Base-by-base conservation (phyloP, 2,113 vertebrate genomes). In the Sander vitreus region DNA sequence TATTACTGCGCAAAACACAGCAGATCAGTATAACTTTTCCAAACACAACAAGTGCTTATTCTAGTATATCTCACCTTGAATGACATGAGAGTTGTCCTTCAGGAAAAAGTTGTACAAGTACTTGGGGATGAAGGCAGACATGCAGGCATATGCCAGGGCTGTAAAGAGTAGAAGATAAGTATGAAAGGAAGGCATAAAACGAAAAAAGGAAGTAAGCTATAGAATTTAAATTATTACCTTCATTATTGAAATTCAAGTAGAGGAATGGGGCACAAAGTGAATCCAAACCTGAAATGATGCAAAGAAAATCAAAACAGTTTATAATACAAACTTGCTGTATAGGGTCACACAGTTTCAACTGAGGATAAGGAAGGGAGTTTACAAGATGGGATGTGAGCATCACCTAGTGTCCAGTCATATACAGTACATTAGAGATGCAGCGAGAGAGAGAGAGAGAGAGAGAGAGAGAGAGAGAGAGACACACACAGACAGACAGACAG, bases 121-220 rank as follows among this genome's bases (percentile, higher is more conserved):
- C 92, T 99, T 99, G 6, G 98, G 98, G 86, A 99, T 99, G 93
- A 99, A 99, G 85, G 98, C 97, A 85, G 98, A 99, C 98, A 99
- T 99, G 78, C 98, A 99, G 3, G 98, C 96, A 81, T 99, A 99
- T 0, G 98, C 98, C 82, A 99, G 93, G 19, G 98, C 98, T 99
- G 83, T 50, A 88, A 73, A 62, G 43, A 88, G 60, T 18, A 78
- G 1, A 19, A 16, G 18, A 76, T 30, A 6, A 21, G 36, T 30
- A 77, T 67, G 48, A 84, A 66, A 80, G 9, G 33, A 50, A 27
- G 27, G 45, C n/a, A 27, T 3, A 36, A 25, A 51, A 39, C 18
- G 5, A 25, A 19, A 65, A 76, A 66, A 57, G 25, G 2, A 71
- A 33, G 2, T 64, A 25, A 23, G 18, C 1, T 55, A 10, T 51